Evolutionary conservation across 1,140 invertebrate species (phyloP), one percentile per base, ranked within the genome.

Genomic region (Thrips palmi): DNA sequence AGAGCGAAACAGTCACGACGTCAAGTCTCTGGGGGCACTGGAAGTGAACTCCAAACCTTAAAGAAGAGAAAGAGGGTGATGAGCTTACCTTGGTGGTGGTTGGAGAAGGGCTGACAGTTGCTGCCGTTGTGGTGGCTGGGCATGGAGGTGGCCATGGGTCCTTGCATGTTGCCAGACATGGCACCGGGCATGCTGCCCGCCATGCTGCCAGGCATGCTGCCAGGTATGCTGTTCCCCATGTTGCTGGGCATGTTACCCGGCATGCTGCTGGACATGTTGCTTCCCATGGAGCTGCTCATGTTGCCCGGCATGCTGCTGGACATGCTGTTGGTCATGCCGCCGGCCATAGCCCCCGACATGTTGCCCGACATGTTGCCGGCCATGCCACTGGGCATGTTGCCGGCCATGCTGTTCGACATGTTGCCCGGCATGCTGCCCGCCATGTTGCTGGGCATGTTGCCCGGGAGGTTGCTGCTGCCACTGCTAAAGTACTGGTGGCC

Each of bases 401-500:
- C n/a, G n/a, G n/a, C n/a, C n/a, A n/a, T n/a, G n/a, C n/a, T n/a
- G n/a, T n/a, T n/a, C n/a, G n/a, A n/a, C n/a, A n/a, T n/a, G n/a
- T n/a, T n/a, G n/a, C n/a, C n/a, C n/a, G n/a, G n/a, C n/a, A n/a
- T n/a, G n/a, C n/a, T n/a, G n/a, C n/a, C n/a, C n/a, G n/a, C 40
- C 36, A 2, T 20, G 14, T 3, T 18, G 36, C 23, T 45, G 44
- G 21, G 21, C 35, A n/a, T 44, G 27, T 10, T 10, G 14, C 40
- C 41, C 29, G 48, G 12, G 46, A 50, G 49, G 40, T 63, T 55
- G 45, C 47, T 70, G 64, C 37, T 50, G 54, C 21, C 58, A 53
- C 31, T 59, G 57, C 49, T 51, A 58, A 60, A 15, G 55, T 53
- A 38, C 62, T 60, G 42, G 63, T 62, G 30, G 60, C 59, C 43